A percentile compares a stretch with the other conserved stretches of the same genome.
These are phyloP conservation scores for Laupala kohalensis DNA, from an alignment of 1,140 invertebrate genomes.

Conservation along the genomic window DNA sequence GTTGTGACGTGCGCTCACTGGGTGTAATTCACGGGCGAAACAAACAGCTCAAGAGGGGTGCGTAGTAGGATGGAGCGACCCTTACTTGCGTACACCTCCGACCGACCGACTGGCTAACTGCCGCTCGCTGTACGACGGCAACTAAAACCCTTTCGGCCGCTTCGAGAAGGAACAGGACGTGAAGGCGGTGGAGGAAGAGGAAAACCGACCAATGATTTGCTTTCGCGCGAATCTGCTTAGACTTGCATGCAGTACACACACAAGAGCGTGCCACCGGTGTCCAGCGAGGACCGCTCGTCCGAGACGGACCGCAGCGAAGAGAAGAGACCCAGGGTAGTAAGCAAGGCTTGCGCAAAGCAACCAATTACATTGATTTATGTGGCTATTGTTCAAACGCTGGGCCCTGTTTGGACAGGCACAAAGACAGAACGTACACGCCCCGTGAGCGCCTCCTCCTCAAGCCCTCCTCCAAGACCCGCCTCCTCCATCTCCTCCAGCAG, in stretches of 20 bases:
- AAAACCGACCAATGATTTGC: constrained; percentile 10
- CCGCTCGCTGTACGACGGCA: no score
- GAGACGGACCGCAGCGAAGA: background rate
- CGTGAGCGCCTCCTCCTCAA: background rate
- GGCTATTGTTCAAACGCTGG: constrained; percentile 17
- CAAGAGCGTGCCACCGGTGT: constrained; percentile 1
- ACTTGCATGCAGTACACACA: background rate
- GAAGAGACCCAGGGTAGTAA: background rate
- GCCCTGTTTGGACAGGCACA: constrained; percentile 5
- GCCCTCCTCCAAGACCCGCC: background rate
- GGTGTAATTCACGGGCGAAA: background rate
- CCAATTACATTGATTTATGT: constrained; percentile 22
- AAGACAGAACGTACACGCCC: constrained; percentile 5
- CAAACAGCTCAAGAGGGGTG: background rate
- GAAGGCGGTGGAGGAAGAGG: no score
- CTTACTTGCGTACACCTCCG: no score
- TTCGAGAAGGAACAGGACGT: no score
- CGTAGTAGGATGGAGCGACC: no score
- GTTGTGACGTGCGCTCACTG: background rate
- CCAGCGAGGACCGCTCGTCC: background rate
- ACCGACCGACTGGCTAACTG: no score
- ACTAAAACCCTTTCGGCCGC: background rate
- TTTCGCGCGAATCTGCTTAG: background rate
- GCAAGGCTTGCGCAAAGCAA: background rate
- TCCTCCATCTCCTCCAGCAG: background rate